Evolutionary conservation across 2,113 vertebrate species (phyloP), one percentile per base, ranked within the genome.

Genomic region (Salvelinus alpinus): DNA sequence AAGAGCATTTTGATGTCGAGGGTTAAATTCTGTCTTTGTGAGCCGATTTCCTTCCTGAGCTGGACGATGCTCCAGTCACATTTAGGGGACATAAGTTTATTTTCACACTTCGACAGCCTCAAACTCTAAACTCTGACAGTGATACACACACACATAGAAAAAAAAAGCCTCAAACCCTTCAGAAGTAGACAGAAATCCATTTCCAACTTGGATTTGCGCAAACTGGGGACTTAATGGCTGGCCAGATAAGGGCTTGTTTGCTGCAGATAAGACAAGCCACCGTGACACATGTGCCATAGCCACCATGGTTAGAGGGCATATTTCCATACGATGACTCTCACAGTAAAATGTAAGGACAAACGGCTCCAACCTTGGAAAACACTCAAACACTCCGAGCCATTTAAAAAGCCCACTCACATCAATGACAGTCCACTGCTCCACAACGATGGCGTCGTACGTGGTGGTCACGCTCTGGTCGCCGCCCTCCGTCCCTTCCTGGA

Each of bases 391-490:
- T 22, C 18, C 5, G 13, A 25, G 20, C 54, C n/a, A 20, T n/a
- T 3, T 69, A 29, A 29, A 80, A 69, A 57, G 27, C 8, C 65
- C 8, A 92, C 96, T 91, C 91, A 99, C 98, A 73, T 98, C 92
- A 68, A 99, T 91, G 73, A 97, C 81, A 11, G 96, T 98, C 96
- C 97, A 99, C 87, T 99, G 98, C 85, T 99, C 98, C 48, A 99
- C 97, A 9, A 99, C 98, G 83, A 99, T 99, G 87, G 97, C 98
- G 54, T 99, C 98, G 51, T 95, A 98, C 0, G 82, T 86, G 54
- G 92, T 88, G 6, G 76, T 13, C 47, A 75, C 71, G 83, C 90
- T 95, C 25, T 79, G 84, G 80, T 97, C 96, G 66, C 92, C 96
- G 69, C 92, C 92, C 78, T 94, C 92, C 60, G 91, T 88, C 64